Evolutionary conservation across 2,113 vertebrate genomes (phyloP).

Genomic region (Mungos mungo): DNA sequence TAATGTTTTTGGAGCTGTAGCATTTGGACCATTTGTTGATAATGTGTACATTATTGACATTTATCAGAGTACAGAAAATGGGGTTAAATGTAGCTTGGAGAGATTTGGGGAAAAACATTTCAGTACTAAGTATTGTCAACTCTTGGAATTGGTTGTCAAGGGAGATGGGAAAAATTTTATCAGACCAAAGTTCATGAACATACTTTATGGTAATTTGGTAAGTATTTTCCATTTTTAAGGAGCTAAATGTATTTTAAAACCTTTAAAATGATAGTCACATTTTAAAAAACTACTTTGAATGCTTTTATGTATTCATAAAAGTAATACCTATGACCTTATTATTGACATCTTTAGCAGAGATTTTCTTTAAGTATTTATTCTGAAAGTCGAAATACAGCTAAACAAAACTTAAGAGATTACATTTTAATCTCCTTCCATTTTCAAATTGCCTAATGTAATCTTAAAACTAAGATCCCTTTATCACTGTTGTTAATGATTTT

Average conservation of each 20-base stretch:
- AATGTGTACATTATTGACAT: not conserved
- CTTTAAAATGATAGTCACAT: not conserved
- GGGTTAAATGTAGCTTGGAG: not conserved
- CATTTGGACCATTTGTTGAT: not conserved
- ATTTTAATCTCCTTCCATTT: not conserved
- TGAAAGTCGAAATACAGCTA: not conserved
- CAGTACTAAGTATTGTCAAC: not conserved
- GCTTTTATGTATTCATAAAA: not conserved
- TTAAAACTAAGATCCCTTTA: not conserved
- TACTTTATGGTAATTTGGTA: not conserved
- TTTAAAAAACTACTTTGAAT: not conserved
- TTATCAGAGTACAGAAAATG: not conserved
- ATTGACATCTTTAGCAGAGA: not conserved
- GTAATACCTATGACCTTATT: not conserved
- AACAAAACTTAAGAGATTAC: not conserved
- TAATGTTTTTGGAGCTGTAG: not conserved
- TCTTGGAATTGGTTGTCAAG: slow-evolving; percentile 6
- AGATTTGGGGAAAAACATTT: not conserved
- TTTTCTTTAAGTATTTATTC: not conserved
- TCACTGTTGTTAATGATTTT: not conserved
- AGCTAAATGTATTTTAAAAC: not conserved
- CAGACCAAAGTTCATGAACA: not conserved
- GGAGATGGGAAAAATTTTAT: not conserved
- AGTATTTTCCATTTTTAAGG: slow-evolving; percentile 9
- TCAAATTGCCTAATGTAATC: not conserved